Evolutionary conservation across 2,888 invertebrate genomes (phyloP).

Genomic region (Yponomeuta plumbellus): DNA sequence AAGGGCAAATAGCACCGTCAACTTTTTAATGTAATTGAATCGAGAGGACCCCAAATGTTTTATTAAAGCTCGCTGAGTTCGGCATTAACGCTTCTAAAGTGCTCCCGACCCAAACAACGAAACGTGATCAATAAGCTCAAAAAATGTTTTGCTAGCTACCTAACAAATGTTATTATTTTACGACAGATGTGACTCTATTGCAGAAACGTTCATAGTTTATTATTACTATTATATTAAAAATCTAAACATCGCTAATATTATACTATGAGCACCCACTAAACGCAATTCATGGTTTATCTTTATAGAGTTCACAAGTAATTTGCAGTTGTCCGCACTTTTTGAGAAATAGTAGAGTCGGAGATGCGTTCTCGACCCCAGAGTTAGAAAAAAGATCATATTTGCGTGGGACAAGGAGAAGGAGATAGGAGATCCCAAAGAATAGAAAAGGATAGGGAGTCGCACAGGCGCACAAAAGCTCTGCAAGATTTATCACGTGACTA

Average conservation of each 20-base stretch:
- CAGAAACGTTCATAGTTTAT: neutral
- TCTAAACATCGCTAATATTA: no score
- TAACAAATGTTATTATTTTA: conserved; percentile 1
- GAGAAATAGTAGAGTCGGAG: conserved; percentile 6
- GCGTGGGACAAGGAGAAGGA: conserved; percentile 49
- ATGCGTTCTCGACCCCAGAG: conserved; percentile 40
- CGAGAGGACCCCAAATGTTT: conserved; percentile 64
- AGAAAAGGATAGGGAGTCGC: conserved; percentile 49
- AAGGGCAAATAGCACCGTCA: conserved; percentile 61
- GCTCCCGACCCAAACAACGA: conserved; percentile 22
- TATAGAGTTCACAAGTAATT: conserved; percentile 33
- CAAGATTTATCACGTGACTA: conserved; percentile 76
- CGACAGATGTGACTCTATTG: neutral
- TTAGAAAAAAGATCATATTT: conserved; percentile 56
- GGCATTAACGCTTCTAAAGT: conserved; percentile 45
- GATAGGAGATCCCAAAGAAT: conserved; percentile 44
- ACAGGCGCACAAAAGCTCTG: conserved; percentile 41
- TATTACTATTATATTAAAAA: neutral
- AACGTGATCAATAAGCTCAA: conserved; percentile 16
- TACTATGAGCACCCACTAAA: no score
- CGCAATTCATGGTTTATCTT: no score
- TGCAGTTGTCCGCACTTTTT: conserved; percentile 42
- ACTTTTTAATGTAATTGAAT: conserved; percentile 74
- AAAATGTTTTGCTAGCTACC: conserved; percentile 7
- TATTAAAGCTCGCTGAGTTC: conserved; percentile 54